These are phyloP conservation scores for Boleophthalmus pectinirostris DNA, from an alignment of 2,113 vertebrate species.

Conservation along the genomic window DNA sequence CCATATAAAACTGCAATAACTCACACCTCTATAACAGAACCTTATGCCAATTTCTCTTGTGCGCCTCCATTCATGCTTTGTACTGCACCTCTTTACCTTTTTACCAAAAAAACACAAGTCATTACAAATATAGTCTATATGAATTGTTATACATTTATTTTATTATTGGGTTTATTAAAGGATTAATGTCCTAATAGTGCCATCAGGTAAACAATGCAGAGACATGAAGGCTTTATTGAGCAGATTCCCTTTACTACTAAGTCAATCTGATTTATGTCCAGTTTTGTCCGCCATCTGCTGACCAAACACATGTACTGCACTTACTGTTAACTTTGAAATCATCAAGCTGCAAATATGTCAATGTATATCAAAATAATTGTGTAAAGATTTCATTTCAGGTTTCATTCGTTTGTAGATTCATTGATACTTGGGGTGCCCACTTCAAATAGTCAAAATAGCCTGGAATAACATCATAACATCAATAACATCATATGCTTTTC, in stretches of 20 bases:
- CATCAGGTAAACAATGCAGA: background rate
- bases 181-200: background rate
- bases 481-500: too few relatives aligned
- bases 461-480: too few relatives aligned
- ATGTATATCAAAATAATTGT: background rate
- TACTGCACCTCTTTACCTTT: background rate
- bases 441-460: too few relatives aligned
- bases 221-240: conserved; percentile 11
- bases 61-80: background rate
- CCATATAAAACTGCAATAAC: too few relatives aligned
- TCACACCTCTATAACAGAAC: background rate
- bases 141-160: too few relatives aligned
- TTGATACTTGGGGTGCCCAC: background rate
- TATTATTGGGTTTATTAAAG: background rate
- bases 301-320: conserved; percentile 36
- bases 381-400: too few relatives aligned
- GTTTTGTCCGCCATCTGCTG: conserved; percentile 50
- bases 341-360: background rate
- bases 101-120: background rate
- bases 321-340: background rate
- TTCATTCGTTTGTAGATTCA: background rate
- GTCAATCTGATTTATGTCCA: conserved; percentile 9
- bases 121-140: too few relatives aligned
- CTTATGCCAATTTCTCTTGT: background rate
- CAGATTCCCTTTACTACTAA: conserved; percentile 5